Conservation (phyloP, 2,797 vertebrate species). For the Sebastes iracundus region DNA sequence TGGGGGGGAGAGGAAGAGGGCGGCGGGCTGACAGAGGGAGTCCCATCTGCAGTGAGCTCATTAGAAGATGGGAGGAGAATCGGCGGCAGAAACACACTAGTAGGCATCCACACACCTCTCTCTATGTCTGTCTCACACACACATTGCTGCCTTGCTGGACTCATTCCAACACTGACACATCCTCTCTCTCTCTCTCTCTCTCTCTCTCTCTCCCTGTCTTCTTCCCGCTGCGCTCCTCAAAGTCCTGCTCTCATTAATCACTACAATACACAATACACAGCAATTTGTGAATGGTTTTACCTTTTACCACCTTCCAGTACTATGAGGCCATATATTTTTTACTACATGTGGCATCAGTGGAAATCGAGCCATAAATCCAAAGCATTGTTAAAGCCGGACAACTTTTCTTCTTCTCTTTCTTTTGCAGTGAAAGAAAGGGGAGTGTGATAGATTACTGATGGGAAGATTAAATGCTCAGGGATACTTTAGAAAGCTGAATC, state of each 20-base stretch:
- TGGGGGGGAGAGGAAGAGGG: constrained; percentile 24
- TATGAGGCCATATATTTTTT: constrained; percentile 52
- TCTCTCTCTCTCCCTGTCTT: constrained; percentile 14
- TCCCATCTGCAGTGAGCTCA: constrained; percentile 77
- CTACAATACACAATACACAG: constrained; percentile 51
- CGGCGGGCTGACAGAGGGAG: constrained; percentile 69
- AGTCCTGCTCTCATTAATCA: constrained; percentile 64
- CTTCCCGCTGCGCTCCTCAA: constrained; percentile 35
- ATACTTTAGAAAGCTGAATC: constrained; percentile 3
- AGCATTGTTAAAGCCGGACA: constrained; percentile 44
- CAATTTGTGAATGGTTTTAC: constrained; percentile 49
- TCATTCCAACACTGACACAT: constrained; percentile 55
- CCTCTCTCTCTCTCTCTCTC: constrained; percentile 5
- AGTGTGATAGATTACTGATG: constrained; percentile 10
- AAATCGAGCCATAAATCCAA: constrained; percentile 59
- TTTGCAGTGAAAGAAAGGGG: constrained; percentile 13
- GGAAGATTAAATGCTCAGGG: constrained; percentile 33
- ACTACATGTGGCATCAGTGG: constrained; percentile 49
- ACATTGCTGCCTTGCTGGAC: constrained; percentile 52
- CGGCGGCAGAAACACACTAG: constrained; percentile 49
- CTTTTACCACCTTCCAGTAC: constrained; percentile 49
- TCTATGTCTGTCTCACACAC: neutral
- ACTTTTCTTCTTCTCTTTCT: constrained; percentile 23
- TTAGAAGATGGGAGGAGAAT: constrained; percentile 71
- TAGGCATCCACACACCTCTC: constrained; percentile 35